A percentile compares a stretch with the other conserved stretches of the same genome.
Evolutionary conservation across 53 echinoderm and acorn worm species (phyloP).

Genomic region (Hippasteria phrygiana): DNA sequence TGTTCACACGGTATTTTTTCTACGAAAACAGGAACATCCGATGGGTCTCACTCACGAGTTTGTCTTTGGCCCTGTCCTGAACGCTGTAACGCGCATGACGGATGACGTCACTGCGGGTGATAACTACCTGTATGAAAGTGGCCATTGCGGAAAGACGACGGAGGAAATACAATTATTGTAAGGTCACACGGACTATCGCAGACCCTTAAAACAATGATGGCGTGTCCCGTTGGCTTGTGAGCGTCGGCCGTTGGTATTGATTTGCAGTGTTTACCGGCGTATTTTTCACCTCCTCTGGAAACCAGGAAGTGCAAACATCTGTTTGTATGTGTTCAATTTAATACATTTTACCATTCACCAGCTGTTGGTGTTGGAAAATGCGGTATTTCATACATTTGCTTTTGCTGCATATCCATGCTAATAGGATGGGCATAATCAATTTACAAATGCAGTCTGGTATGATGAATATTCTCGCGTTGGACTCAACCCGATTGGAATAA

Average conservation of each 20-base stretch:
- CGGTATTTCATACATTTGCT: neutral
- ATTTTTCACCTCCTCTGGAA: neutral
- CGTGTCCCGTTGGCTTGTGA: neutral
- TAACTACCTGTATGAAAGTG: neutral
- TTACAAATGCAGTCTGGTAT: too few species aligned
- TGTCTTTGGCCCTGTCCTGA: neutral
- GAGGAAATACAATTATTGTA: neutral
- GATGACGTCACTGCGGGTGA: neutral
- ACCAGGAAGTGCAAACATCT: conserved; percentile 29
- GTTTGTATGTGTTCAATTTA: conserved; percentile 4
- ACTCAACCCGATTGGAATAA: too few species aligned
- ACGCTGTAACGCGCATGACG: neutral
- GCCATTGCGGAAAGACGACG: neutral
- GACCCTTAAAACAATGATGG: neutral
- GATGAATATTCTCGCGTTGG: too few species aligned
- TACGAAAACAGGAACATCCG: too few species aligned
- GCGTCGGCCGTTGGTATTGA: conserved; percentile 13
- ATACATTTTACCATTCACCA: neutral
- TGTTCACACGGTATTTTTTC: too few species aligned
- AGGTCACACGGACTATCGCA: neutral
- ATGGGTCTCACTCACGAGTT: too few species aligned
- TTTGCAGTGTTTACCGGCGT: conserved; percentile 5
- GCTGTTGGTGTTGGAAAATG: neutral
- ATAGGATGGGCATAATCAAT: neutral
- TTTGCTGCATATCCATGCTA: neutral